Evolutionary conservation across 1,140 invertebrate species (phyloP), one percentile per base, ranked within the genome.

Genomic region (Monochamus saltuarius): DNA sequence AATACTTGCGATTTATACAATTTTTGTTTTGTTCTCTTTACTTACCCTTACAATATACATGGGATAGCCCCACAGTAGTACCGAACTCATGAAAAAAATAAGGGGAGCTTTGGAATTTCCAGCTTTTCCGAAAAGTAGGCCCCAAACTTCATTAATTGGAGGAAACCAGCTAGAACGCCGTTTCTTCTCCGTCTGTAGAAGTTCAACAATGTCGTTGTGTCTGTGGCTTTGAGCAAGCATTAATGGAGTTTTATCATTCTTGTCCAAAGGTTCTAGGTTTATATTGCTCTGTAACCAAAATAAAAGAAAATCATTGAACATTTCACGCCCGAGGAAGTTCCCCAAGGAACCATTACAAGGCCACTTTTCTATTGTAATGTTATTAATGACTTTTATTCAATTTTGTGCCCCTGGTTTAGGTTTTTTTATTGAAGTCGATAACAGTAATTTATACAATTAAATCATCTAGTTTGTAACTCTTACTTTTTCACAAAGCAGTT

Each of bases 61-160:
- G 0, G 94, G 93, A 75, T 96, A 95, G 16, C 90, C 92, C 92
- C 92, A 95, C 2, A 94, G 78, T 3, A 95, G 77, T 6, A 95
- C 87, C 4, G 90, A 94, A 39, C 89, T 83, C 62, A 95, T 79
- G 67, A 95, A 94, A 62, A 96, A 86, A 11, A 95, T 75, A 1
- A 95, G 74, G 0, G 94, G 92, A 37, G 88, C 88, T 81, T 95
- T 95, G 4, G 90, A 93, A 68, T 94, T 89, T 0, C 92, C 92
- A 9, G 91, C 90, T 29, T 90, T 90, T 9, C 93, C 93, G 75
- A 95, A 95, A 13, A 95, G 76, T 64, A 94, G 79, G n/a, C 88
- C 88, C 93, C 92, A 94, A 39, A 93, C 82, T 78, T 95, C 91
- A 22, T 91, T 88, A 0, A 91, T 83, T 4, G 90, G 90, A 4